A percentile compares a stretch with the other conserved stretches of the same genome.
Conservation (phyloP, 2,888 invertebrate genomes). For the Blastobasis lacticolella region DNA sequence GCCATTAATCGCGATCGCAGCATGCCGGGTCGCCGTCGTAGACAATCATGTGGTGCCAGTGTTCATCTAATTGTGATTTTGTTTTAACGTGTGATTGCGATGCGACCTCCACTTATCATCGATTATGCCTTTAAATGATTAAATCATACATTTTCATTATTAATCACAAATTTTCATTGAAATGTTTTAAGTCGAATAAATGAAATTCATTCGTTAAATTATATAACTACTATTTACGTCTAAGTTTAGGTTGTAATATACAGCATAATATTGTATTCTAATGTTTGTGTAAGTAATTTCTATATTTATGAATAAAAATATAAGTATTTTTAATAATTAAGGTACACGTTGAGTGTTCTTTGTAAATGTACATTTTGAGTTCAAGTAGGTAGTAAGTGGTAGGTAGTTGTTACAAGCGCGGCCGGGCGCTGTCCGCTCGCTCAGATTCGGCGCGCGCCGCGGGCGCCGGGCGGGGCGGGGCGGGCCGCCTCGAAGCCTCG, state of each 20-base stretch:
- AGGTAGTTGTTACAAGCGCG: constrained; percentile 30
- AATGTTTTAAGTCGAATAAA: constrained; percentile 34
- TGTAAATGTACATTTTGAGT: constrained; percentile 67
- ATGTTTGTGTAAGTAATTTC: constrained; percentile 55
- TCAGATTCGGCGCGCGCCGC: constrained; percentile 44
- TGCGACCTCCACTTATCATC: too few relatives aligned
- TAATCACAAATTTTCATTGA: constrained; percentile 27
- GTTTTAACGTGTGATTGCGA: too few relatives aligned
- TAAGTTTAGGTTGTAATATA: constrained; percentile 55
- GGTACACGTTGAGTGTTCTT: constrained; percentile 61
- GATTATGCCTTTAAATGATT: too few relatives aligned
- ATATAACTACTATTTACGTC: constrained; percentile 58
- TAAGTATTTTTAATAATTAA: constrained; percentile 59
- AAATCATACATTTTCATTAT: background rate
- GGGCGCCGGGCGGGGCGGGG: background rate
- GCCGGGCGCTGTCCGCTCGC: constrained; percentile 53
- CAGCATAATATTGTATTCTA: constrained; percentile 52
- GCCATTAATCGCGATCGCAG: constrained; percentile 28
- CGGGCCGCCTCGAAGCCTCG: background rate
- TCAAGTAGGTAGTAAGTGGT: constrained; percentile 49
- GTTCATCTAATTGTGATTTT: constrained; percentile 24
- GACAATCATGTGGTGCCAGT: constrained; percentile 44
- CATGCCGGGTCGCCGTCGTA: constrained; percentile 8
- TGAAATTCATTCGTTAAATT: constrained; percentile 42
- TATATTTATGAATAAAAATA: constrained; percentile 64